These are phyloP conservation scores for Fistularia tabacaria DNA, from an alignment of 2,797 vertebrate species.

Conservation along the genomic window DNA sequence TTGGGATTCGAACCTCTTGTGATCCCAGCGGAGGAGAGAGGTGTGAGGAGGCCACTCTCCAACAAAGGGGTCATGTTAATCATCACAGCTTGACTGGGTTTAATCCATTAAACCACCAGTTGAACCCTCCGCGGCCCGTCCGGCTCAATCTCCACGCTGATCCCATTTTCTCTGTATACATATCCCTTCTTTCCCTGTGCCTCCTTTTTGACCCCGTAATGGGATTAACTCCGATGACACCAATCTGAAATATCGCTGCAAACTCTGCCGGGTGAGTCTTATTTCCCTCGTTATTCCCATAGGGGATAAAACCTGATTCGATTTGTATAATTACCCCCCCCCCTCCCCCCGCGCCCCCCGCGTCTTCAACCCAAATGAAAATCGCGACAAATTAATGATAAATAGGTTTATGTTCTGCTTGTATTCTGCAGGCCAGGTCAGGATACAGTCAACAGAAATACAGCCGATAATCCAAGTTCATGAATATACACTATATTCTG, in stretches of 20 bases:
- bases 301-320: constrained; percentile 53
- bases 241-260: constrained; percentile 65
- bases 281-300: constrained; percentile 55
- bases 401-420: constrained; percentile 30
- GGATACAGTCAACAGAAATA: constrained; percentile 27
- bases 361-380: constrained; percentile 37
- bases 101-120: constrained; percentile 62
- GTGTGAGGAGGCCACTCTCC: constrained; percentile 17
- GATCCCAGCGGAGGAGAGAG: constrained; percentile 25
- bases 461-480: constrained; percentile 22
- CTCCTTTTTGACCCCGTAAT: constrained; percentile 55
- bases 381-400: constrained; percentile 51
- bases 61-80: constrained; percentile 55
- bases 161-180: constrained; percentile 64
- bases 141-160: constrained; percentile 47
- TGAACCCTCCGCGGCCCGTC: constrained; percentile 41
- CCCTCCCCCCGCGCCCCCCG: neutral
- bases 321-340: constrained; percentile 55
- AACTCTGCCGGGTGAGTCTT: constrained; percentile 50
- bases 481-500: no score
- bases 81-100: constrained; percentile 47
- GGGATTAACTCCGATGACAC: constrained; percentile 68
- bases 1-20: constrained; percentile 20
- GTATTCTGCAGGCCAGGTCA: constrained; percentile 34
- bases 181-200: constrained; percentile 52